Base-by-base conservation (phyloP, 2,797 vertebrate species). In the Gymnoscopelus braueri region DNA sequence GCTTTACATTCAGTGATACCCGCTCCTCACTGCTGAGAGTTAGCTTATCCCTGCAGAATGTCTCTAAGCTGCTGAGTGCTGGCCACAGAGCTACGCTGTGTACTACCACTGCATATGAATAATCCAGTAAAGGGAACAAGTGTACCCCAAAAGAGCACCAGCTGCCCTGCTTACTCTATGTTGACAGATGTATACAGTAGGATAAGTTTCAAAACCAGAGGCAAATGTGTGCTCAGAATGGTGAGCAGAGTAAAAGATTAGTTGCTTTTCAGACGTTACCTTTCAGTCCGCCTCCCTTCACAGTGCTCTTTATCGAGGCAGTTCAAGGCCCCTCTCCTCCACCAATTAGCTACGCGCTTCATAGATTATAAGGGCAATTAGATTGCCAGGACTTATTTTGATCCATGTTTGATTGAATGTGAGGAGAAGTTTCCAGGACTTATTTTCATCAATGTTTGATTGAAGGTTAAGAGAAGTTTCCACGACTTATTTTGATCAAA, bases 71-170 rank as follows among this genome's bases (percentile, higher is more conserved):
- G 89, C 86, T 84, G 85, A 85, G 85, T 82, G 79, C 78, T 72
- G 84, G 85, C 90, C 86, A 62, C 64, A 79, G 78, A 78, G 84
- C 81, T 74, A 67, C 57, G 70, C 86, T 83, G 82, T 85, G 63
- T 82, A 82, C 77, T 82, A 82, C 77, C 69, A 35, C 79, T 53
- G 77, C 83, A 86, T 89, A 88, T 90, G 85, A 91, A 89, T 94
- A 92, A 93, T 93, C 90, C 89, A 89, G 89, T 87, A 85, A 85
- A 89, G 72, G 84, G 88, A 76, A 90, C 90, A 87, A 86, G 88
- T 86, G 85, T 78, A 85, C 78, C 84, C 67, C 53, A 75, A 88
- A 84, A 84, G 87, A 87, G 82, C 82, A 69, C 49, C 70, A 66
- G 80, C 76, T 65, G 82, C 74, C 76, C 75, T 63, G 81, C 83